Evolutionary conservation across 2,888 invertebrate species (phyloP), one percentile per base, ranked within the genome.

Genomic region (Aphodius sticticus): DNA sequence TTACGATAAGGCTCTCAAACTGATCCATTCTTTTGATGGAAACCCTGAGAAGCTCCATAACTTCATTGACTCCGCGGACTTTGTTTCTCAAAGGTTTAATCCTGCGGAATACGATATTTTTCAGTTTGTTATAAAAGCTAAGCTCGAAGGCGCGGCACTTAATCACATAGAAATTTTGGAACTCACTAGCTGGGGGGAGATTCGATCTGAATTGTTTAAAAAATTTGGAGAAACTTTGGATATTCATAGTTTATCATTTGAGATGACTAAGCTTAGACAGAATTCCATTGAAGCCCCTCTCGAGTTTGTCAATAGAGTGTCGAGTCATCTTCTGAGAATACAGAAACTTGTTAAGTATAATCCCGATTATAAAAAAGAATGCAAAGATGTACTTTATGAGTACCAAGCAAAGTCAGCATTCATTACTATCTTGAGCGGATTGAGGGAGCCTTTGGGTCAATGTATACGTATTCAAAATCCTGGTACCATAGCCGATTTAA

Each of bases 401-500:
- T 71, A 71, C 15, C 71, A 71, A 6, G n/a, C 71, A 26, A 71
- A 71, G 6, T 71, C 71, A 4, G 71, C 71, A 12, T 1, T 71
- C 5, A 71, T 71, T 71, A 71, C 71, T 12, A 71, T 71, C 12
- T 71, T 71, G 6, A 71, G 71, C 15, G 71, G 71, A 16, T 16
- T 71, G 3, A 71, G 15, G n/a, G 71, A 71, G 16, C 71, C 71
- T 5, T 71, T 71, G 6, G 71, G 15, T 3, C 71, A 71, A 35
- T 5, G 15, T 4, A 15, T 71, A 26, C 16, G 71, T 15, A 71
- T 71, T 26, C 16, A 71, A 6, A 71, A 71, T 15, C 71, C 71
- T 26, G 26, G 15, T 15, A 71, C 0, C 6, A 71, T 16, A 53
- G 12, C 53, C 12, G 53, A 53, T 7, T 53, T 53, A 53, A 53